Percentiles rank a stretch among this genome's conserved stretches.
phyloP scores from a whole-genome alignment of 2,797 vertebrate species.

The Centroberyx gerrardi region DNA sequence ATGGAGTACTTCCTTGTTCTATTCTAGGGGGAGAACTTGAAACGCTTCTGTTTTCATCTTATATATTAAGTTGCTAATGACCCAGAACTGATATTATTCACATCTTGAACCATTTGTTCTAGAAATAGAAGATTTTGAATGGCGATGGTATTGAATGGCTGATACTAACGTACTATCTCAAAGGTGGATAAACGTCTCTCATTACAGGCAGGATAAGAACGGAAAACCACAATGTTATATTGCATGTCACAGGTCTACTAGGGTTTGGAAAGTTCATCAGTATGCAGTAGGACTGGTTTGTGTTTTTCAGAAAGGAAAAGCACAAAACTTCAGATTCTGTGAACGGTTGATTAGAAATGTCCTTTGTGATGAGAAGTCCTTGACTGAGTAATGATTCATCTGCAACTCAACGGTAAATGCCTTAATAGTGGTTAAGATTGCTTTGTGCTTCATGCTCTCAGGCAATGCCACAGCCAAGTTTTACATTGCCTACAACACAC shows the following conservation, averaged over 20 bases:
- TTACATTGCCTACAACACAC: slow-evolving; percentile 19
- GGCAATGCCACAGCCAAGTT: slow-evolving; percentile 13
- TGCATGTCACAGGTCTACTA: slow-evolving; percentile 6
- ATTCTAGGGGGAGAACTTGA: slow-evolving; percentile 20
- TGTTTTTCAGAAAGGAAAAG: not conserved
- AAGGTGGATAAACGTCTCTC: not conserved
- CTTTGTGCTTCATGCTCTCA: slow-evolving; percentile 37
- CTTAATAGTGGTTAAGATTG: not conserved
- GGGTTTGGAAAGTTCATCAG: slow-evolving; percentile 10
- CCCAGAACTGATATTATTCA: not conserved
- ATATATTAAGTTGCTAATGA: not conserved
- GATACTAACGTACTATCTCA: not conserved
- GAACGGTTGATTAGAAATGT: not conserved
- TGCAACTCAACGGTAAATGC: not conserved
- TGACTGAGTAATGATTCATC: slow-evolving; percentile 10
- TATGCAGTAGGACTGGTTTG: slow-evolving; percentile 39
- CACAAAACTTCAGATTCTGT: not conserved
- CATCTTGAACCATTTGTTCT: not conserved
- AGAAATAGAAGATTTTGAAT: not conserved
- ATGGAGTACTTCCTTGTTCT: slow-evolving; percentile 44
- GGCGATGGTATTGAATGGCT: no score
- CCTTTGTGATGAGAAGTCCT: no score
- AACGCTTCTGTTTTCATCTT: slow-evolving; percentile 7
- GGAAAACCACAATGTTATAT: slow-evolving; percentile 3
- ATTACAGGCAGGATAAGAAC: not conserved